Evolutionary conservation across 1,140 invertebrate genomes (phyloP).

Genomic region (Drosophila ohnishii): DNA sequence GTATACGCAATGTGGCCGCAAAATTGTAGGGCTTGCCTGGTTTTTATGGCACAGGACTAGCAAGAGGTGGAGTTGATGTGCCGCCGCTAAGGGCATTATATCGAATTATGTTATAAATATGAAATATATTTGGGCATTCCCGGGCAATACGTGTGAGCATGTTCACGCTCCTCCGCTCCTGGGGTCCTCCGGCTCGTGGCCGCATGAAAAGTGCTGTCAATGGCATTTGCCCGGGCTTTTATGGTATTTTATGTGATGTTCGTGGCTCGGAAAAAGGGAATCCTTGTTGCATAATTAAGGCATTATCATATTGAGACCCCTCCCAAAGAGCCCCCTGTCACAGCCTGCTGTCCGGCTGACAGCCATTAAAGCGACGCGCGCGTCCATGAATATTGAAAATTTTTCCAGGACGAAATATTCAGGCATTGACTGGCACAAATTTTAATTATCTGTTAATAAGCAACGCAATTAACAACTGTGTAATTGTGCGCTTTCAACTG

Average conservation of each 20-base stretch:
- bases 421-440: conserved; percentile 24
- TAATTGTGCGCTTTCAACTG: background rate
- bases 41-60: conserved; percentile 57
- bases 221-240: conserved; percentile 59
- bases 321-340: conserved; percentile 4
- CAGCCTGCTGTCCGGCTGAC: conserved; percentile 7
- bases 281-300: conserved; percentile 63
- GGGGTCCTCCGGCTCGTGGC: conserved; percentile 8
- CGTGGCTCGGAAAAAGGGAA: conserved; percentile 47
- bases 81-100: conserved; percentile 63
- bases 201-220: conserved; percentile 56
- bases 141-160: conserved; percentile 60
- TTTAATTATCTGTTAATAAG: conserved; percentile 7
- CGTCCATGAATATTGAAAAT: conserved; percentile 45
- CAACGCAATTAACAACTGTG: background rate
- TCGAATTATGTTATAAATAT: conserved; percentile 81
- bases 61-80: conserved; percentile 5
- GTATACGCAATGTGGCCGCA: conserved; percentile 70
- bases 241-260: conserved; percentile 69
- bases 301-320: conserved; percentile 47
- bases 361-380: conserved; percentile 32
- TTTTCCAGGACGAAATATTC: conserved; percentile 7
- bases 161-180: conserved; percentile 12
- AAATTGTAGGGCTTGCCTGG: conserved; percentile 64
- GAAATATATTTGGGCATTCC: conserved; percentile 68